Percentiles rank a stretch among this genome's conserved stretches.
phyloP scores from a whole-genome alignment of 2,797 vertebrate species.

The Melanotaenia pygmaea region DNA sequence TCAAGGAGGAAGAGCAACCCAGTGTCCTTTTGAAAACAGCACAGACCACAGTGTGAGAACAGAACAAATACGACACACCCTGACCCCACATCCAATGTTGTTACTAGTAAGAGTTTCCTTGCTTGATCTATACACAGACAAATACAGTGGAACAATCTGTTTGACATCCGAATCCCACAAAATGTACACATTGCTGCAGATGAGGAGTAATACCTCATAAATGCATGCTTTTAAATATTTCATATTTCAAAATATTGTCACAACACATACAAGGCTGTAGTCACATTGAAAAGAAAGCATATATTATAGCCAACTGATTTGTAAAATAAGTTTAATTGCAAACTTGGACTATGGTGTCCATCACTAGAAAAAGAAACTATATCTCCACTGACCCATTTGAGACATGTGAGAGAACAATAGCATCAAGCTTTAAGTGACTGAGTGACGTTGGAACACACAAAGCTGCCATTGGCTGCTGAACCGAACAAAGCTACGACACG shows the following conservation, averaged over 20 bases:
- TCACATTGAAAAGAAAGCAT: neutral
- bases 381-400: conserved; percentile 60
- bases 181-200: neutral
- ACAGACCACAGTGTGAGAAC: conserved; percentile 37
- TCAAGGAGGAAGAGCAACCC: conserved; percentile 68
- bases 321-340: neutral
- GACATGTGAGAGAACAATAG: conserved; percentile 77
- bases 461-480: conserved; percentile 66
- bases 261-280: neutral
- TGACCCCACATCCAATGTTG: conserved; percentile 26
- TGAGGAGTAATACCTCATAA: neutral
- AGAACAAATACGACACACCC: conserved; percentile 52
- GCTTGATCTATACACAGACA: neutral
- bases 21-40: conserved; percentile 72
- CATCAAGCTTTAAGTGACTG: conserved; percentile 42
- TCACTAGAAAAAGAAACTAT: conserved; percentile 18
- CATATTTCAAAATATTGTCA: neutral
- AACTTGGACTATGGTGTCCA: neutral
- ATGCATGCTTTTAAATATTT: neutral
- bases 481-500: conserved; percentile 73
- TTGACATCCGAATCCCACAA: neutral
- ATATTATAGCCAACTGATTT: neutral
- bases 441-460: conserved; percentile 58
- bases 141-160: neutral
- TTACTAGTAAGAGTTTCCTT: neutral